These are phyloP conservation scores for Cheilinus undulatus DNA, from an alignment of 2,113 vertebrate genomes.

Conservation along the genomic window DNA sequence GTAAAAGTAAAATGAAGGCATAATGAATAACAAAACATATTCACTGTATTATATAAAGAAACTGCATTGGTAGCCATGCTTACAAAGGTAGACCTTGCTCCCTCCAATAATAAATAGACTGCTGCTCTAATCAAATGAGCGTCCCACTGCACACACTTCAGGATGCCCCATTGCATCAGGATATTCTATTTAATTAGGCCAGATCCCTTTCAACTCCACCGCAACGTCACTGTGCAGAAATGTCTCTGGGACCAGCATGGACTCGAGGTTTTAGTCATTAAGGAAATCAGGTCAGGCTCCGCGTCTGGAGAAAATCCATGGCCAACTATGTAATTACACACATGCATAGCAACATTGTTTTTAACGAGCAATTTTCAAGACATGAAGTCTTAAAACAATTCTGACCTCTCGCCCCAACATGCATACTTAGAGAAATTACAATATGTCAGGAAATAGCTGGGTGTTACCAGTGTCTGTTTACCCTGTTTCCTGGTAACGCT, in stretches of 20 bases:
- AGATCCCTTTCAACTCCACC: conserved; percentile 68
- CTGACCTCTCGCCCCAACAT: conserved; percentile 40
- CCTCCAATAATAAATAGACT: conserved; percentile 69
- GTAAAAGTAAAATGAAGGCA: conserved; percentile 39
- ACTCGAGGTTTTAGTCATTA: conserved; percentile 77
- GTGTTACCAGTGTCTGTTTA: background rate
- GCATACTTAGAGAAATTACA: conserved; percentile 7
- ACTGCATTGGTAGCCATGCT: conserved; percentile 11
- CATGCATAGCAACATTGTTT: conserved; percentile 55
- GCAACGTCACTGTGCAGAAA: conserved; percentile 57
- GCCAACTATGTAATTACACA: conserved; percentile 69
- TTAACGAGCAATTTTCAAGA: conserved; percentile 64
- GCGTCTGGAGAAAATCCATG: conserved; percentile 61
- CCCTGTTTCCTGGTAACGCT: background rate
- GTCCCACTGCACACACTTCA: conserved; percentile 52
- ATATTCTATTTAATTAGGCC: conserved; percentile 79
- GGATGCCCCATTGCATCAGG: conserved; percentile 68
- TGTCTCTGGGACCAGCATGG: conserved; percentile 63
- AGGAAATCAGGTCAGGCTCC: conserved; percentile 75
- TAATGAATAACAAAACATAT: conserved; percentile 49
- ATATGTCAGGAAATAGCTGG: background rate
- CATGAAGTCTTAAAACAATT: conserved; percentile 27
- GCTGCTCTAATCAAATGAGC: conserved; percentile 68
- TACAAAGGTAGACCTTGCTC: conserved; percentile 34
- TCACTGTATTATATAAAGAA: conserved; percentile 24